phyloP scores from a whole-genome alignment of 2,113 vertebrate genomes.

The Perca fluviatilis region DNA sequence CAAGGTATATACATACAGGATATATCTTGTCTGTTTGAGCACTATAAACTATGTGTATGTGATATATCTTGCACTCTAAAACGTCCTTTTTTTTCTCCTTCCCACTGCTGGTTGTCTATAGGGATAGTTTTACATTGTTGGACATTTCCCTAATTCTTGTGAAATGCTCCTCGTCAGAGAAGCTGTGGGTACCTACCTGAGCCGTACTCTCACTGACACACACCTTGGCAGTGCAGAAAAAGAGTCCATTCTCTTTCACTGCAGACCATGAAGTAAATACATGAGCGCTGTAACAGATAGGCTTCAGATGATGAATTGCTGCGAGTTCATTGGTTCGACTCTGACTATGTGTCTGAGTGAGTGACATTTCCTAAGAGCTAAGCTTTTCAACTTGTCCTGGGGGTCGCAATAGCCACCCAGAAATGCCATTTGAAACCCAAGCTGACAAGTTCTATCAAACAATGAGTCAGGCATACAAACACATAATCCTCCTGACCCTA shows the following conservation, averaged over 20 bases:
- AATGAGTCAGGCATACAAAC: conserved; percentile 48
- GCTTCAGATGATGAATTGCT: conserved; percentile 74
- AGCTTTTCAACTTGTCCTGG: conserved; percentile 66
- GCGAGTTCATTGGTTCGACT: conserved; percentile 53
- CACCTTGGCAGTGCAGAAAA: conserved; percentile 72
- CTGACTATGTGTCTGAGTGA: conserved; percentile 54
- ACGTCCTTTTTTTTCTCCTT: neutral
- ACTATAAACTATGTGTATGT: neutral
- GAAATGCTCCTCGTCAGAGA: conserved; percentile 69
- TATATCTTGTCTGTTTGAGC: conserved; percentile 2
- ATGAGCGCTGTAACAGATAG: conserved; percentile 64
- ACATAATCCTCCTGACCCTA: conserved; percentile 20
- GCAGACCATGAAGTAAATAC: conserved; percentile 81
- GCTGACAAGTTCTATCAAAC: conserved; percentile 71
- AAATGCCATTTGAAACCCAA: conserved; percentile 66
- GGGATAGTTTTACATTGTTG: conserved; percentile 80
- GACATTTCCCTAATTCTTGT: conserved; percentile 78
- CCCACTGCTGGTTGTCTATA: conserved; percentile 28
- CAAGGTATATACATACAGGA: neutral
- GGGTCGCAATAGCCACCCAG: conserved; percentile 66
- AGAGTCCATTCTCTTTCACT: conserved; percentile 75
- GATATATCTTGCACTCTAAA: conserved; percentile 28
- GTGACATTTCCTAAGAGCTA: conserved; percentile 76
- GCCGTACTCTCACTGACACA: conserved; percentile 57
- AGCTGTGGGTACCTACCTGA: conserved; percentile 75